Evolutionary conservation across 37 sponge, comb jelly and placozoan species (phyloP).

Genomic region (Theonella swinhoei): DNA sequence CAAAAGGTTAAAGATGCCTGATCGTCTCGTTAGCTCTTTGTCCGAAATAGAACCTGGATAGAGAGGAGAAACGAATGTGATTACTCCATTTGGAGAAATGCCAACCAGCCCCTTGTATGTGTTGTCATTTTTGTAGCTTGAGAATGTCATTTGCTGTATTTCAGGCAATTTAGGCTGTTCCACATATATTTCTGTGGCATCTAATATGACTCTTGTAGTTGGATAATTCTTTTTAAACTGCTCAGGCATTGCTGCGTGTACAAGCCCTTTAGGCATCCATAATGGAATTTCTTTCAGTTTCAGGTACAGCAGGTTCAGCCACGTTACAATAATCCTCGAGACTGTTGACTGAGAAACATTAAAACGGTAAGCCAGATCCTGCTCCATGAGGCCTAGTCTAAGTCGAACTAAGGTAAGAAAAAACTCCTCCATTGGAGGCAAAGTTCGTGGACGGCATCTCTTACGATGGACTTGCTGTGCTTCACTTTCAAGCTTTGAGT

Average conservation of each 20-base stretch:
- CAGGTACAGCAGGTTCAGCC: constrained; percentile 37
- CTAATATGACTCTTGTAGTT: constrained; percentile 38
- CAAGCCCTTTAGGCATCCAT: constrained; percentile 38
- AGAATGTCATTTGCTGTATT: constrained; percentile 46
- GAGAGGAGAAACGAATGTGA: constrained; percentile 44
- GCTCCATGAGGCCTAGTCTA: constrained; percentile 27
- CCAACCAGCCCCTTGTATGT: constrained; percentile 55
- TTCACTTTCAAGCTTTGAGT: constrained; percentile 21
- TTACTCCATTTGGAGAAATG: constrained; percentile 51
- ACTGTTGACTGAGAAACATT: constrained; percentile 29
- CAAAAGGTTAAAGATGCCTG: constrained; percentile 47
- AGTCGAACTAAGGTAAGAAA: constrained; percentile 32
- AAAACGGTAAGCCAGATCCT: constrained; percentile 44
- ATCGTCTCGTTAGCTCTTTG: constrained; percentile 39
- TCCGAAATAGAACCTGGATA: constrained; percentile 58
- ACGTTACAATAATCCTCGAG: constrained; percentile 41
- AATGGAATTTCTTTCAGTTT: constrained; percentile 30
- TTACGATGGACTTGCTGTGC: not conserved
- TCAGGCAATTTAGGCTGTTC: constrained; percentile 40
- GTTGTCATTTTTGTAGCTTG: constrained; percentile 55
- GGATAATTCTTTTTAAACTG: constrained; percentile 42
- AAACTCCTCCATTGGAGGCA: constrained; percentile 47
- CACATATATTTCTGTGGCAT: constrained; percentile 57
- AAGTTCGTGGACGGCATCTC: constrained; percentile 8
- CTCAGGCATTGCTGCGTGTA: constrained; percentile 34